Conservation (phyloP, 2,888 invertebrate genomes). For the Magallana nippona region DNA sequence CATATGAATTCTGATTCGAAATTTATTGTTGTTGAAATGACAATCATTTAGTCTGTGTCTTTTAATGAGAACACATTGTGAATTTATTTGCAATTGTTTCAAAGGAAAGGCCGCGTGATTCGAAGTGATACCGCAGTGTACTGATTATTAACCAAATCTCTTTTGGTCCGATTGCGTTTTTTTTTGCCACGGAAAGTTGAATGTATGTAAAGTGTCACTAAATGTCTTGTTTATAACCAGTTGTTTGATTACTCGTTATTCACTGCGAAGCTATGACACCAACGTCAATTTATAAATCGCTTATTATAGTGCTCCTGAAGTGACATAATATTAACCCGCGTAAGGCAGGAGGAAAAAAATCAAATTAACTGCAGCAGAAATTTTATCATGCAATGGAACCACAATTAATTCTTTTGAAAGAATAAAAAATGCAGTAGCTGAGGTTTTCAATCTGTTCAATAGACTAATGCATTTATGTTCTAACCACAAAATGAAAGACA, state of each 20-base stretch:
- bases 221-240: constrained; percentile 1
- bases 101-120: not conserved
- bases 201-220: constrained; percentile 2
- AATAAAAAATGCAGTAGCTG: not conserved
- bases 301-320: not conserved
- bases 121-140: not conserved
- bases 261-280: not conserved
- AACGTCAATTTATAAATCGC: constrained; percentile 19
- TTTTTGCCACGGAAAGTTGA: not conserved
- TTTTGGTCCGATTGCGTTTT: no score
- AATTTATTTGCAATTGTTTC: not conserved
- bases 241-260: constrained; percentile 24
- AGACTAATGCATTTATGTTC: not conserved
- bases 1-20: not conserved
- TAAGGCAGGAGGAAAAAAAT: not conserved
- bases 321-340: constrained; percentile 6
- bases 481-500: not conserved
- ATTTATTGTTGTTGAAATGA: not conserved
- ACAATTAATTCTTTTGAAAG: not conserved
- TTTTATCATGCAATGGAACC: not conserved
- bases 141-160: not conserved
- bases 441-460: not conserved
- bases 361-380: constrained; percentile 2
- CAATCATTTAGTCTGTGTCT: not conserved
- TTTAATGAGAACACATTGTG: no score